Evolutionary conservation across 2,888 invertebrate genomes (phyloP), one percentile per base, ranked within the genome.

Genomic region (Rhogogaster chlorosoma): DNA sequence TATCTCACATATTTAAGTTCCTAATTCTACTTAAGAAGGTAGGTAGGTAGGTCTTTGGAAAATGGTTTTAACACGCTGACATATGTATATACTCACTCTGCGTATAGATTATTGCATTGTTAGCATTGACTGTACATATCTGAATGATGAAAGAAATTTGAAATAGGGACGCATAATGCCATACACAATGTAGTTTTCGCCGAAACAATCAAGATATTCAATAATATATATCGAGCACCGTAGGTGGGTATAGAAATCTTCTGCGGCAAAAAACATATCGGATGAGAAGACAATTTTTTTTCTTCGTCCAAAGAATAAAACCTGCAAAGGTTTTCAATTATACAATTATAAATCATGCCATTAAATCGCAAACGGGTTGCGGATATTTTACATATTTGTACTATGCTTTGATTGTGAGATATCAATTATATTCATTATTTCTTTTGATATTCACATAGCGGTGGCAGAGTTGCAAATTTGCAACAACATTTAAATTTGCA

Each of bases 301-400:
- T n/a, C n/a, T 42, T 73, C 12, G 4, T 32, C 73, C 42, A 42
- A 1, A 73, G 12, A 26, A 73, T 42, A 15, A 77, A 53, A 77
- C 32, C 32, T 32, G 15, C 32, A 53, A 53, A 77, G 12, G 22
- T 38, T 80, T 15, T 38, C 53, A 53, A 49, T 77, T 29, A 29
- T 18, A 49, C n/a, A 61, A 80, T 80, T 61, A 32, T 22, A 61
- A 36, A 38, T 80, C 9, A 80, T 80, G n/a, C 61, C 7, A 26
- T 36, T 18, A 26, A 80, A 61, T n/a, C 80, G 61, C 38, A 61
- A 80, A 36, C 22, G 10, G 53, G 15, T 80, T 61, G n/a, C 57
- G 26, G 80, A 80, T 80, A 80, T 67, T 70, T 83, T 83, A 83
- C 83, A 83, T 83, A 83, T 83, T 83, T 83, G 83, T 83, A 83